Conservation (phyloP, 2,888 invertebrate species). For the Ephialtes manifestator region DNA sequence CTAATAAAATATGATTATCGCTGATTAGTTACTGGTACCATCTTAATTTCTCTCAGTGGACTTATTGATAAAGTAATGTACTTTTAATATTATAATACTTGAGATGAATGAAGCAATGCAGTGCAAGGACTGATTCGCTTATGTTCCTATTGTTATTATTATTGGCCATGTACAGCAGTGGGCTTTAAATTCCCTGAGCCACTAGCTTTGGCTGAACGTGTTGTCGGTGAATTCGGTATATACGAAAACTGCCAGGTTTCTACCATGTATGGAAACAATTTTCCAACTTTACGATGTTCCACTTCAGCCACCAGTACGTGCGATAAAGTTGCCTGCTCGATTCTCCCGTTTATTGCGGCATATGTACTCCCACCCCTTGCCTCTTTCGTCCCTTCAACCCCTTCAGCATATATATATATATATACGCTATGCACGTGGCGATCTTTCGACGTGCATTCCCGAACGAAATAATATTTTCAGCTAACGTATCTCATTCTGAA, state of each 20-base stretch:
- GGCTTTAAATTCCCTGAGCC: not conserved
- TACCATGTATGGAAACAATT: constrained; percentile 60
- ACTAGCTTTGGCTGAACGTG: constrained; percentile 4
- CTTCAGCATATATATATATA: not conserved
- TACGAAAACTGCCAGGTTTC: not conserved
- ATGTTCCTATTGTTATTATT: constrained; percentile 6
- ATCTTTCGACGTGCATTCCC: constrained; percentile 45
- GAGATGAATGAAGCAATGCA: constrained; percentile 3
- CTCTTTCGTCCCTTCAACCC: not conserved
- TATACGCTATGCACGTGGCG: constrained; percentile 24
- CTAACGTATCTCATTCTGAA: constrained; percentile 34
- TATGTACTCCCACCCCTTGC: constrained; percentile 5
- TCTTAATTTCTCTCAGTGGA: no score
- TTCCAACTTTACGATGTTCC: constrained; percentile 56
- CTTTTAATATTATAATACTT: not conserved
- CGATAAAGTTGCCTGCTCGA: constrained; percentile 57
- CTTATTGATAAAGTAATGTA: not conserved
- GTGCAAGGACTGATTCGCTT: not conserved
- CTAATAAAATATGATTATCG: no score
- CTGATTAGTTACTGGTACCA: no score
- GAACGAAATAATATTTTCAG: constrained; percentile 46
- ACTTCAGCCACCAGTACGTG: constrained; percentile 19
- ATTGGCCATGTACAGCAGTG: not conserved
- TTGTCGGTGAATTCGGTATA: constrained; percentile 13
- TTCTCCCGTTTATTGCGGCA: constrained; percentile 52